Percentiles rank a stretch among this genome's conserved stretches.
Evolutionary conservation across 2,888 invertebrate genomes (phyloP).

Genomic region (Orthosia gracilis): DNA sequence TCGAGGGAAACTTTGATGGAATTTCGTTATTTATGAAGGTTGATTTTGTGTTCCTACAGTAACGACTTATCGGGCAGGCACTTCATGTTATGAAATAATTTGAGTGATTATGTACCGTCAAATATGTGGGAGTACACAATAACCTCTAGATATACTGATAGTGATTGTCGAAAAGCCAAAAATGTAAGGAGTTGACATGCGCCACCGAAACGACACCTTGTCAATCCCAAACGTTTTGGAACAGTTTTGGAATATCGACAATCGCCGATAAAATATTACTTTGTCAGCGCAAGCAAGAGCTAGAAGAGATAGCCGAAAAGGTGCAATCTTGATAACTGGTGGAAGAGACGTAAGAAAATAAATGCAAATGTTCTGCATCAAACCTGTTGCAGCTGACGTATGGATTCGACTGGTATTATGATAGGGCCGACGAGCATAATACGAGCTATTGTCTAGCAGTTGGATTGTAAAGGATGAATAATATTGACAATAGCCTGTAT

Average conservation of each 20-base stretch:
- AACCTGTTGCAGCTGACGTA: background rate
- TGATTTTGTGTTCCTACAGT: conserved; percentile 21
- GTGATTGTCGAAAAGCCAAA: background rate
- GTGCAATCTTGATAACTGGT: background rate
- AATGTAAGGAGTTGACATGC: background rate
- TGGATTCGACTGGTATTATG: background rate
- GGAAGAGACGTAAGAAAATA: background rate
- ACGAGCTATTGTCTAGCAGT: too few species aligned
- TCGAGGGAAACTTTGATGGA: conserved; percentile 15
- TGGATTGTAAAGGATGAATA: too few species aligned
- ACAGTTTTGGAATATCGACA: too few species aligned
- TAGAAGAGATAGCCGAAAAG: background rate
- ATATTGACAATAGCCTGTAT: too few species aligned
- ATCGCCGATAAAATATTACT: too few species aligned
- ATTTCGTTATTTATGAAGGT: conserved; percentile 33
- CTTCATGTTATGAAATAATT: conserved; percentile 9
- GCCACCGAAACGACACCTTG: background rate
- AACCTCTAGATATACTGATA: background rate
- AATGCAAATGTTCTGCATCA: background rate
- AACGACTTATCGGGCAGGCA: conserved; percentile 5
- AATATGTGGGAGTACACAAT: background rate
- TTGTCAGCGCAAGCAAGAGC: background rate
- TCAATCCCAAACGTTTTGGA: background rate
- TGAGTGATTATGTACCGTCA: background rate
- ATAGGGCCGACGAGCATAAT: background rate